Conservation (phyloP, 2,797 vertebrate genomes). For the Spinus olivaceus region DNA sequence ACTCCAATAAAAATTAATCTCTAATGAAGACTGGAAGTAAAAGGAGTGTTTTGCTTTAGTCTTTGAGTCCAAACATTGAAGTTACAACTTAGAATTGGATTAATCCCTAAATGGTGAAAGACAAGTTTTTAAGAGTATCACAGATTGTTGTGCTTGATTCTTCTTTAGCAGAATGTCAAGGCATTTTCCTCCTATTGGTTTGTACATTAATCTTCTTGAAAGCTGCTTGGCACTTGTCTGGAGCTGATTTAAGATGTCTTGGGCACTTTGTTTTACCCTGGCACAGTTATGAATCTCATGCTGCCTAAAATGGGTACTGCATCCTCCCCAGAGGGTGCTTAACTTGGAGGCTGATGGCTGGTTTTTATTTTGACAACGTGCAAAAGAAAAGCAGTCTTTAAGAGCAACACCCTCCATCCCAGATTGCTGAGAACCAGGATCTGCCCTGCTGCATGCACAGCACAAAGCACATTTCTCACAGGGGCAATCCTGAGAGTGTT, state of each 20-base stretch:
- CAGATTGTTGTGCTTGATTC: background rate
- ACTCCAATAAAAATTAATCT: background rate
- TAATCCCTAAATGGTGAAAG: background rate
- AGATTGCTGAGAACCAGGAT: background rate
- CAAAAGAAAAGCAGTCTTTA: background rate
- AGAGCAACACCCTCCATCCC: background rate
- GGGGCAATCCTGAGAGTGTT: background rate
- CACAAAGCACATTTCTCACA: background rate
- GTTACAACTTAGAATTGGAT: background rate
- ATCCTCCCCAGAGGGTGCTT: slow-evolving; percentile 14
- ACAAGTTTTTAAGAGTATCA: background rate
- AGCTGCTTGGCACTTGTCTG: slow-evolving; percentile 26
- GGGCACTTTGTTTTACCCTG: slow-evolving; percentile 42
- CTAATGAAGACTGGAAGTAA: background rate
- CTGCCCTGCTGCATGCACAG: background rate
- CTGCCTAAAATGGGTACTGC: slow-evolving; percentile 1
- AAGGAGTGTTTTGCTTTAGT: background rate
- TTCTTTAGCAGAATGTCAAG: slow-evolving; percentile 2
- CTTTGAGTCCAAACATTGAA: background rate
- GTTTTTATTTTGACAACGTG: background rate
- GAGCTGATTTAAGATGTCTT: slow-evolving; percentile 48
- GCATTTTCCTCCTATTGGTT: slow-evolving; percentile 46
- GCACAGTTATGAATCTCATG: slow-evolving; percentile 1
- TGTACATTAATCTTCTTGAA: slow-evolving; percentile 60
- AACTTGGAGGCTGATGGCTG: background rate